phyloP scores from a whole-genome alignment of 2,113 vertebrate species.

The Erythrocercus mccallii region DNA sequence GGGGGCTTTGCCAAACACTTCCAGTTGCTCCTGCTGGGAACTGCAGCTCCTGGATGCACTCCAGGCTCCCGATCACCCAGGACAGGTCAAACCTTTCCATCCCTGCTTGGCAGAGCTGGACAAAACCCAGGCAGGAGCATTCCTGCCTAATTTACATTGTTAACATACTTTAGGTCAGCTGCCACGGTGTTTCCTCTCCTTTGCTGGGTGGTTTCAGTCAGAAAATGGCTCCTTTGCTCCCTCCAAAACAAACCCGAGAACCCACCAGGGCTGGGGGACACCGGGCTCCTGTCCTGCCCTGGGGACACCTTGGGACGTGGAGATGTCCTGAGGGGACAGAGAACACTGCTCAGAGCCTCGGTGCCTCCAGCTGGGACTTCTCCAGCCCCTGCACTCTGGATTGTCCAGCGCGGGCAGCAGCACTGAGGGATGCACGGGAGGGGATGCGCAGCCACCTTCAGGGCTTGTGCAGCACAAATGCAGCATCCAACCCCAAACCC shows the following conservation, averaged over 20 bases:
- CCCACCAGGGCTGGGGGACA: not conserved
- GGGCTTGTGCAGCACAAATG: fast-evolving
- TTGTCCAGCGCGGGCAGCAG: not conserved
- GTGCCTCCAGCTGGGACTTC: not conserved
- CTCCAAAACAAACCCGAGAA: not conserved
- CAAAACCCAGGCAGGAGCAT: not conserved
- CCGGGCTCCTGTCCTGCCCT: fast-evolving
- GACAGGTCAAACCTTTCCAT: not conserved
- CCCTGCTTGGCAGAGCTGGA: not conserved
- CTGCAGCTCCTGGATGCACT: not conserved
- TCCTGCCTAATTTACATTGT: not conserved
- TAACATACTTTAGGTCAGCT: not conserved
- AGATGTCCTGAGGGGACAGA: not conserved
- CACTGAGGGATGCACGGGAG: not conserved
- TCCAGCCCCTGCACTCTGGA: not conserved
- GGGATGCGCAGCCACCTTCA: not conserved
- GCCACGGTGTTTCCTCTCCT: not conserved
- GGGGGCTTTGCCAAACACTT: fast-evolving
- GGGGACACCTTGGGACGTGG: fast-evolving
- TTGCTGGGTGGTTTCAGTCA: not conserved
- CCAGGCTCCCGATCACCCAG: not conserved
- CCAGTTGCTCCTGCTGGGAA: fast-evolving
- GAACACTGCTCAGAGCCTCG: not conserved
- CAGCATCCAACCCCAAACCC: not conserved
- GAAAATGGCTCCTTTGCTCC: not conserved